Evolutionary conservation across 2,888 invertebrate genomes (phyloP).

Genomic region (Glaucopsyche alexis): DNA sequence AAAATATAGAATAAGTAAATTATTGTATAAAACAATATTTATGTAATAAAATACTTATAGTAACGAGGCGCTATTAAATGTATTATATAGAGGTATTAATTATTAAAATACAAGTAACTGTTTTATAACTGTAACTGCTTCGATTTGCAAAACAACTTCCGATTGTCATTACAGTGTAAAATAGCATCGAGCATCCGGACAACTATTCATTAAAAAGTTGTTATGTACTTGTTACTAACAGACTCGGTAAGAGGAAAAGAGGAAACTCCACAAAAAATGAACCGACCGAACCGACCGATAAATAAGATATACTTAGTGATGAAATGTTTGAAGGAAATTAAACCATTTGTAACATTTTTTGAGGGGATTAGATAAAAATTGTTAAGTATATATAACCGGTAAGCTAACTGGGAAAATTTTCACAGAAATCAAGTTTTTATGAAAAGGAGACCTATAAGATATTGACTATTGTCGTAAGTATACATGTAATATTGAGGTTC

Average conservation of each 20-base stretch:
- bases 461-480: too few species aligned
- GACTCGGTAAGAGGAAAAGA: background rate
- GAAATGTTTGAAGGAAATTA: too few species aligned
- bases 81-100: background rate
- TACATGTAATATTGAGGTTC: too few species aligned
- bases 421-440: too few species aligned
- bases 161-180: slow-evolving; percentile 1
- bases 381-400: too few species aligned
- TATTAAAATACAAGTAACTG: slow-evolving; percentile 8
- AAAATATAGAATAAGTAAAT: background rate
- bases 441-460: too few species aligned
- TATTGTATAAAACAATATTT: background rate
- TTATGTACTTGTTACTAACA: background rate
- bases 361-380: too few species aligned
- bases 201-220: background rate
- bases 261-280: background rate
- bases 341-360: too few species aligned
- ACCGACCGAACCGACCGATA: background rate
- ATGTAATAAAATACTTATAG: background rate
- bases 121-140: slow-evolving; percentile 9
- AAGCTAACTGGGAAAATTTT: too few species aligned
- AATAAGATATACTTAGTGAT: too few species aligned
- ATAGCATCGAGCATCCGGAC: slow-evolving; percentile 8
- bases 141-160: slow-evolving; percentile 11
- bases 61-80: background rate